phyloP scores from a whole-genome alignment of 2,888 invertebrate genomes.

The Scaptomyza tumidula region DNA sequence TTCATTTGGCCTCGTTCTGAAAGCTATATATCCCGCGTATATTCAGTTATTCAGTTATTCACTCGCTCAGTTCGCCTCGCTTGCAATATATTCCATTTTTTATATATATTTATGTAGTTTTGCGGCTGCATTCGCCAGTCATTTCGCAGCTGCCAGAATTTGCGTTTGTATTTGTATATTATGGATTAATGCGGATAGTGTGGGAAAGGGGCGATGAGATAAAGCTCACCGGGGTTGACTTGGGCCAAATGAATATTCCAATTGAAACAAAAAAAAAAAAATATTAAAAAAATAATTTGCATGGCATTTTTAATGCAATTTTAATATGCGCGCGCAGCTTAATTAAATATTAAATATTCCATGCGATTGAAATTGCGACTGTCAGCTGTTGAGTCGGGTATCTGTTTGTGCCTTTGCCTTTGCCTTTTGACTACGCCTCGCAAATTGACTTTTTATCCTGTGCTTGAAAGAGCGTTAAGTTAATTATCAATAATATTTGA shows the following conservation, averaged over 20 bases:
- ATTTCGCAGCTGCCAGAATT: constrained; percentile 21
- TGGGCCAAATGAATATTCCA: not conserved
- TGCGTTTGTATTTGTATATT: constrained; percentile 22
- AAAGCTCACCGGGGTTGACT: not conserved
- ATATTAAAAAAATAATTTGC: constrained; percentile 19
- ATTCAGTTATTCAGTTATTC: constrained; percentile 49
- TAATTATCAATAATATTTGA: constrained; percentile 59
- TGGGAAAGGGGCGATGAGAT: not conserved
- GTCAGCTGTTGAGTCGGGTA: not conserved
- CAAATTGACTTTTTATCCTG: constrained; percentile 34
- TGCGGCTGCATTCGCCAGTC: constrained; percentile 24
- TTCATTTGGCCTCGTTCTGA: constrained; percentile 48
- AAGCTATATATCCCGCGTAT: constrained; percentile 18
- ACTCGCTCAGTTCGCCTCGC: constrained; percentile 12
- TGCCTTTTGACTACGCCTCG: not conserved
- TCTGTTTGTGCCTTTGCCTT: not conserved
- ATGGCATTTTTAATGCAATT: constrained; percentile 71
- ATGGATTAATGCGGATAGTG: constrained; percentile 54
- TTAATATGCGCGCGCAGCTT: constrained; percentile 77
- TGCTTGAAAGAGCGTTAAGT: constrained; percentile 40
- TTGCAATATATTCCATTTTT: constrained; percentile 60
- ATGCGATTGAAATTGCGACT: constrained; percentile 27
- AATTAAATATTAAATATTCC: constrained; percentile 70
- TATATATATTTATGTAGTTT: constrained; percentile 33
- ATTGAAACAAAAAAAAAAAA: constrained; percentile 16